Evolutionary conservation across 1,140 invertebrate genomes (phyloP).

Genomic region (Thaumetopoea pityocampa): DNA sequence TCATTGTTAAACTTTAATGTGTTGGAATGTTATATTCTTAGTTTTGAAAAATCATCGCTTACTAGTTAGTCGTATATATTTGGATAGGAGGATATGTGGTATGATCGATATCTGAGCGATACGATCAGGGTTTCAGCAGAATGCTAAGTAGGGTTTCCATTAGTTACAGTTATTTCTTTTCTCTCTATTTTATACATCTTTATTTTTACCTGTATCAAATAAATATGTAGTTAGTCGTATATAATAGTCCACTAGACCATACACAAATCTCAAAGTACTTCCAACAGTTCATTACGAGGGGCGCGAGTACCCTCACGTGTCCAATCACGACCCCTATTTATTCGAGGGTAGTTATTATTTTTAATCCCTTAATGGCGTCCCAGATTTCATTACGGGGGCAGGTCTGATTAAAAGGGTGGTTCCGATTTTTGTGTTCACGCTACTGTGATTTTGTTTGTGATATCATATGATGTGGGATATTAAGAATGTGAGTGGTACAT

Average conservation of each 20-base stretch:
- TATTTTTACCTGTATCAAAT: no score
- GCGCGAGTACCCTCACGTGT: slow-evolving; percentile 25
- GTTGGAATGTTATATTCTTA: no score
- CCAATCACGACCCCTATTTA: slow-evolving; percentile 35
- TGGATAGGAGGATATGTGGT: no score
- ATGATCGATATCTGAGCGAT: no score
- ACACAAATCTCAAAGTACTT: slow-evolving; percentile 26
- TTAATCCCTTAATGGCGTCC: slow-evolving; percentile 69
- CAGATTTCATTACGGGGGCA: slow-evolving; percentile 67
- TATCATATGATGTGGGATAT: slow-evolving; percentile 10
- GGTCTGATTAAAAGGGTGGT: slow-evolving; percentile 64
- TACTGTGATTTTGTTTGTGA: slow-evolving; percentile 29
- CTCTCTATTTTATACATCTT: no score
- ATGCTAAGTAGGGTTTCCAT: no score
- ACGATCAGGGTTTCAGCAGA: no score
- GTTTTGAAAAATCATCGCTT: no score
- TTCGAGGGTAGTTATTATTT: slow-evolving; percentile 60
- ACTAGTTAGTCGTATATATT: no score
- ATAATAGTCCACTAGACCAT: background rate
- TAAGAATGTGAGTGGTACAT: background rate
- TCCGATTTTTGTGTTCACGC: slow-evolving; percentile 37
- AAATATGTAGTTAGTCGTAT: no score
- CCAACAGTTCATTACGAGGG: slow-evolving; percentile 54
- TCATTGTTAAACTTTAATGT: no score
- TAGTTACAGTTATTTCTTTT: no score